Base-by-base conservation (phyloP, 2,113 vertebrate genomes). In the Anhinga anhinga region DNA sequence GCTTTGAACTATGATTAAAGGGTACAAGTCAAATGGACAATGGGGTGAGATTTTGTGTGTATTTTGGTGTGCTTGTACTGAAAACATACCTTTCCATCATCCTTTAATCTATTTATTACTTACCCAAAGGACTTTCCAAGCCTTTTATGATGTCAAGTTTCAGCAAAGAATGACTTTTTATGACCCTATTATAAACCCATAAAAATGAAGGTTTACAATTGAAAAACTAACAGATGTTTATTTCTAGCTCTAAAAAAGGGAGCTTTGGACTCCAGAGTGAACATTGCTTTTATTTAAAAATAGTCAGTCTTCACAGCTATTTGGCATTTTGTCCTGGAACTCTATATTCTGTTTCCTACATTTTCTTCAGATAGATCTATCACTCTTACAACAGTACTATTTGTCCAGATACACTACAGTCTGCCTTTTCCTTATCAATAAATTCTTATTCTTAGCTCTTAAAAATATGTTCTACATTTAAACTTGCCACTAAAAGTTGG, bases 81-180 rank as follows among this genome's bases (percentile, higher is more conserved):
- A 78, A 94, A 95, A 87, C 26, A 65, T 44, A 91, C 45, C 50
- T 93, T 85, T 95, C 91, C 58, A 91, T 88, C 61, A 53, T 93
- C 53, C 78, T 90, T 91, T 95, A 95, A 96, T 87, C 83, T 95
- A 89, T 95, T 94, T 95, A 93, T 76, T 93, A 89, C 73, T 79
- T 82, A 94, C 74, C 73, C 91, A 90, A 95, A 94, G 81, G 86
- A 95, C 62, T 80, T 93, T 73, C 71, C 26, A 73, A 97, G 78
- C 91, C 94, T 97, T 97, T 97, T 96, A 95, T 77, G 94, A 97
- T 95, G 95, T 95, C 96, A 96, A 91, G 62, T 95, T 94, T 89
- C 81, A 95, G 86, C 77, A 93, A 82, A 19, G 78, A 96, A 93
- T 94, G 81, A 87, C 91, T 94, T 96, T 96, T 96, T 96, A 97